Conservation (phyloP, 2,797 vertebrate genomes). For the Cyclura pinguis region DNA sequence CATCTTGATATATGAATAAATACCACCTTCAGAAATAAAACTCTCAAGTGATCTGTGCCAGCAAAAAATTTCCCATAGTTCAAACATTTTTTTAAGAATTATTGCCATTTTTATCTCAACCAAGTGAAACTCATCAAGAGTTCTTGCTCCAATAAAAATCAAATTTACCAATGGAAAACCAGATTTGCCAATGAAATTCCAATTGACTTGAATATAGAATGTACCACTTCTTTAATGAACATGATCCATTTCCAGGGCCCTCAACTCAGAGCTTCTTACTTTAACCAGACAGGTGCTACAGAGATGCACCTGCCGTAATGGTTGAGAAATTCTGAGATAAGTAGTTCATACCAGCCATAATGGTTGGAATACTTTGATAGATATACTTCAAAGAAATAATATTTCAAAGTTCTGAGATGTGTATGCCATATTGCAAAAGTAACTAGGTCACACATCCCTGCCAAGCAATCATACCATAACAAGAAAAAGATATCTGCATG, state of each 20-base stretch:
- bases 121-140: background rate
- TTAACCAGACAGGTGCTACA: background rate
- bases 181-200: background rate
- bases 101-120: rapidly evolving
- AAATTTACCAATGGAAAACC: background rate
- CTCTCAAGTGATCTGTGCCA: background rate
- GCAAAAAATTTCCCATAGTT: background rate
- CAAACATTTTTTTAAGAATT: background rate
- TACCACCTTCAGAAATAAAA: rapidly evolving
- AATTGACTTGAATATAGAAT: background rate
- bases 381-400: background rate
- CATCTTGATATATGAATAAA: rapidly evolving
- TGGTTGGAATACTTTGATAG: too few species aligned
- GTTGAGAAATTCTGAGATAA: too few species aligned
- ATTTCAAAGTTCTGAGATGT: background rate
- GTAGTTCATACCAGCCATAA: too few species aligned
- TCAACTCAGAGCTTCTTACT: background rate
- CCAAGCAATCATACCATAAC: background rate
- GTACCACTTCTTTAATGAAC: background rate
- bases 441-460: background rate
- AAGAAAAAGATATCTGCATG: background rate
- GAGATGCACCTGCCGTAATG: too few species aligned
- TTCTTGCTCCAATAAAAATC: background rate
- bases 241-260: background rate
- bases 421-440: background rate